phyloP scores from a whole-genome alignment of 1,140 invertebrate species.

The Formica exsecta region DNA sequence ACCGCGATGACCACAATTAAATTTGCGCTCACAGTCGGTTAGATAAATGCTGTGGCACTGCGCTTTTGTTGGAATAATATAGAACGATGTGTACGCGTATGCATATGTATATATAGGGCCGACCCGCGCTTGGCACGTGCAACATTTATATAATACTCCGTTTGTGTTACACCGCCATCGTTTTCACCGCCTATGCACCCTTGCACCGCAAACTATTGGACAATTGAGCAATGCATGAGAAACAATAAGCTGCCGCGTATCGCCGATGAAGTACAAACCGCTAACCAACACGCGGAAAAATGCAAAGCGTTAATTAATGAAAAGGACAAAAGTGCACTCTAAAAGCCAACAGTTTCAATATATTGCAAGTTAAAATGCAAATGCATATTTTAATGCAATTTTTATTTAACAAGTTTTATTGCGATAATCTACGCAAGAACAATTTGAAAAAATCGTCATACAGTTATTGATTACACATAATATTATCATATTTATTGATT shows the following conservation, averaged over 20 bases:
- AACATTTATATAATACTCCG: slow-evolving; percentile 71
- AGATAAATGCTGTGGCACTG: slow-evolving; percentile 73
- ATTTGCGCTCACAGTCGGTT: slow-evolving; percentile 73
- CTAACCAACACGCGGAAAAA: slow-evolving; percentile 51
- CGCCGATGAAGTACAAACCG: slow-evolving; percentile 57
- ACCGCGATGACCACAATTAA: slow-evolving; percentile 72
- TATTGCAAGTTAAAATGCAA: slow-evolving; percentile 8
- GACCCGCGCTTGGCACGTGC: slow-evolving; percentile 13
- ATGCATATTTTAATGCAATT: slow-evolving; percentile 14
- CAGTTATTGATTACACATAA: not conserved
- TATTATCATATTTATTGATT: not conserved
- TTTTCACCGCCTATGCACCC: slow-evolving; percentile 59
- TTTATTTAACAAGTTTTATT: slow-evolving; percentile 5
- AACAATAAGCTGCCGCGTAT: slow-evolving; percentile 69
- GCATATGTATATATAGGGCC: slow-evolving; percentile 2
- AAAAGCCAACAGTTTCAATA: slow-evolving; percentile 23
- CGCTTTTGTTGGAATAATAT: slow-evolving; percentile 75
- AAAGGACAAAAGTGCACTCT: slow-evolving; percentile 39
- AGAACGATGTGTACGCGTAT: slow-evolving; percentile 64
- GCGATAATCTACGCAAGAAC: not conserved
- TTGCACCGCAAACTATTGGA: slow-evolving; percentile 72
- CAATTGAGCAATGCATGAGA: slow-evolving; percentile 70
- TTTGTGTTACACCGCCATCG: slow-evolving; percentile 37
- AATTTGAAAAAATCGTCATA: not conserved
- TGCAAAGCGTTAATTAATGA: slow-evolving; percentile 51